Evolutionary conservation across 2,888 invertebrate genomes (phyloP), one percentile per base, ranked within the genome.

Genomic region (Lacanobia oleracea): DNA sequence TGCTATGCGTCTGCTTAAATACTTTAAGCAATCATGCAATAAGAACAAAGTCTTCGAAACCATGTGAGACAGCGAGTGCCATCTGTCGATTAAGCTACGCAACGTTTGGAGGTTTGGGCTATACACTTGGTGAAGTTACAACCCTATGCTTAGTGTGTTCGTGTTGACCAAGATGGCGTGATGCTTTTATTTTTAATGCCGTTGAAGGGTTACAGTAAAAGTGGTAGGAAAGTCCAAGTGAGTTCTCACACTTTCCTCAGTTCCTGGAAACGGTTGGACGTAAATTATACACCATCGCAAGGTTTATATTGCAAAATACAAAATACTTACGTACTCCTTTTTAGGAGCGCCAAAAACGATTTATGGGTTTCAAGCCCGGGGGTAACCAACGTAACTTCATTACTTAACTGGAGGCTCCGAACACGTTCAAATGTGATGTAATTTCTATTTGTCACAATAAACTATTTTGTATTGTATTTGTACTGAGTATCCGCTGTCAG

Each of bases 161-260:
- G 14, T 60, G 18, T 16, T 33, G 21, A n/a, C 21, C n/a, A 2
- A 77, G 78, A 67, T 72, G 78, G 77, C 59, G 78, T 33, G 59
- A 59, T 45, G 45, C 1, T 27, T 23, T 37, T 6, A 14, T n/a
- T 48, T 1, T 18, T n/a, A 12, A n/a, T 5, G 9, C 18, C n/a
- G 10, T 10, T n/a, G 33, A 9, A 18, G 5, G 9, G n/a, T 50
- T n/a, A 51, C 6, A 21, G 16, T n/a, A 50, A n/a, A 50, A 50
- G n/a, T 50, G 21, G 21, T 21, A 12, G 51, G 21, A 18, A 12
- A 5, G 21, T 12, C 6, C 12, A 5, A 48, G 7, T 2, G 5
- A 10, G 45, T 16, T 45, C 16, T 40, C 40, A 40, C 40, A 40
- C 40, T 43, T 43, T 16, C 14, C 14, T 1, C 3, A 48, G 48